These are phyloP conservation scores for Cenopis cana DNA, from an alignment of 2,888 invertebrate genomes.

Conservation along the genomic window DNA sequence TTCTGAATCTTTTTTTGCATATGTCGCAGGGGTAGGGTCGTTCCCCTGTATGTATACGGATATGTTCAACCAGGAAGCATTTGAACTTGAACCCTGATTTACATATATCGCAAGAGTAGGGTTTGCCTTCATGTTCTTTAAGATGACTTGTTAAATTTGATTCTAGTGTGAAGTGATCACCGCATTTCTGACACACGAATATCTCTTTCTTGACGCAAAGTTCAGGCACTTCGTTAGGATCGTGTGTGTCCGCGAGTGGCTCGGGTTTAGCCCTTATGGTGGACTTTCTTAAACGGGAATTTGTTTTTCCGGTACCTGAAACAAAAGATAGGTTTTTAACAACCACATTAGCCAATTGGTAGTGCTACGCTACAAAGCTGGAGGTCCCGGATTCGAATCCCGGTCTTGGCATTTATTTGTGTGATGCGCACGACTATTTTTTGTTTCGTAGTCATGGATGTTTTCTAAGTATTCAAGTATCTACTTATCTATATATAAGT, in stretches of 20 bases:
- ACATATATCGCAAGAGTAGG: not conserved
- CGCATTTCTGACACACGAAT: not conserved
- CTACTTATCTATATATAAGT: too few relatives aligned
- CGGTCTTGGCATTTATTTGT: too few relatives aligned
- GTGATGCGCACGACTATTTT: too few relatives aligned
- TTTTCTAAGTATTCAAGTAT: too few relatives aligned
- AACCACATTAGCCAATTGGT: too few relatives aligned
- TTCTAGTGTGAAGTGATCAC: not conserved
- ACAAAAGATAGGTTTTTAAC: not conserved
- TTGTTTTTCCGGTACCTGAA: not conserved
- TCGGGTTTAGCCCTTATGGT: not conserved
- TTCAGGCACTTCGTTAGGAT: not conserved
- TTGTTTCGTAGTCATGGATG: too few relatives aligned
- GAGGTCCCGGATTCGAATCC: too few relatives aligned
- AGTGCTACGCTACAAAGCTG: too few relatives aligned
- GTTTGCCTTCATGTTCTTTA: not conserved
- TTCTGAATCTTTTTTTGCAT: not conserved
- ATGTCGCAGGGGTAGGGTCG: not conserved
- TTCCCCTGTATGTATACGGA: slow-evolving; percentile 3
- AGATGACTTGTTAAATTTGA: not conserved
- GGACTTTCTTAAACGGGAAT: not conserved
- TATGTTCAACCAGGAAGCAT: not conserved
- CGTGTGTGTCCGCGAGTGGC: not conserved
- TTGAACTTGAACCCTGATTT: not conserved
- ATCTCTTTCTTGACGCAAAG: not conserved